Conservation (phyloP, 2,113 vertebrate genomes). For the Mustela nigripes region DNA sequence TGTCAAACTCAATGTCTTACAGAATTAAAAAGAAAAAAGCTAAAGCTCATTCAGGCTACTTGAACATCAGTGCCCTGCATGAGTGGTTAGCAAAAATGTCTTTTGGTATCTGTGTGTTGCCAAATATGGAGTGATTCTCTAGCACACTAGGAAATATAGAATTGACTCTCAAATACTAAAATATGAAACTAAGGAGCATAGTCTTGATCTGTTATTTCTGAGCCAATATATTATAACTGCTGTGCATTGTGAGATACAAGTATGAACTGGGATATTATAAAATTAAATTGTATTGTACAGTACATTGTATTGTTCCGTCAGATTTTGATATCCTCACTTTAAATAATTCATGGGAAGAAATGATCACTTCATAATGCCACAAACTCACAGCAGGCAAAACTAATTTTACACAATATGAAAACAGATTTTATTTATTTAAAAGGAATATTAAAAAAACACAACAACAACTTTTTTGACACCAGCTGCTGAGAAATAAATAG, state of each 20-base stretch:
- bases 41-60: constrained; percentile 71
- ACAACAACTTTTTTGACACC: constrained; percentile 92
- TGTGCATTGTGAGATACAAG: constrained; percentile 78
- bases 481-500: constrained; percentile 92
- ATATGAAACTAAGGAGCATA: constrained; percentile 66
- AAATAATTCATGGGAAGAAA: constrained; percentile 91
- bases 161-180: constrained; percentile 24
- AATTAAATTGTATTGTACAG: constrained; percentile 83
- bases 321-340: constrained; percentile 88
- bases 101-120: constrained; percentile 64
- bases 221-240: constrained; percentile 76
- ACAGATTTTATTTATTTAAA: constrained; percentile 93
- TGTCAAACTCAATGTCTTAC: constrained; percentile 78
- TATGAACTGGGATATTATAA: constrained; percentile 82
- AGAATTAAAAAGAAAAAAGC: constrained; percentile 66
- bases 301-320: constrained; percentile 83
- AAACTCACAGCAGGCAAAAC: constrained; percentile 91
- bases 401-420: constrained; percentile 91
- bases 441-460: constrained; percentile 91
- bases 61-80: constrained; percentile 13
- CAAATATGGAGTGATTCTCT: constrained; percentile 66
- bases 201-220: constrained; percentile 80
- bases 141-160: constrained; percentile 71
- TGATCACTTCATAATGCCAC: constrained; percentile 90
- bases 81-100: constrained; percentile 66